These are phyloP conservation scores for Pantelozetes paolii DNA, from an alignment of 2,888 invertebrate genomes.

Conservation along the genomic window DNA sequence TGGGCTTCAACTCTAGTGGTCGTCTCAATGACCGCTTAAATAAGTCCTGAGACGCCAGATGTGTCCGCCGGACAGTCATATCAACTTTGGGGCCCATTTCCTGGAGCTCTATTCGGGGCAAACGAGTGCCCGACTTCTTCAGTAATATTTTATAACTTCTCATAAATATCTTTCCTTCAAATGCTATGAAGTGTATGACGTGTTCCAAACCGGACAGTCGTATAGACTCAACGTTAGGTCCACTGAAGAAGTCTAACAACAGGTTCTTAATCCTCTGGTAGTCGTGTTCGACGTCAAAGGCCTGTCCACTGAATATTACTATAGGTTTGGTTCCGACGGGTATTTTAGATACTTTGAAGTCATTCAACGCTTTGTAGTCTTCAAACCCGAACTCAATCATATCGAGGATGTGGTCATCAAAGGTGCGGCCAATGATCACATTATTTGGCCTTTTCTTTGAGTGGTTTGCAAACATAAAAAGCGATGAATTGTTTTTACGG, in stretches of 20 bases:
- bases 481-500: slow-evolving; percentile 75
- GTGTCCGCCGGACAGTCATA: slow-evolving; percentile 75
- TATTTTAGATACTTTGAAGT: slow-evolving; percentile 69
- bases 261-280: slow-evolving; percentile 78
- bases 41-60: slow-evolving; percentile 82
- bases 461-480: slow-evolving; percentile 86
- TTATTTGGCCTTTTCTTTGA: slow-evolving; percentile 94
- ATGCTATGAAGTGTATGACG: slow-evolving; percentile 80
- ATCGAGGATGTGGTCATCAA: slow-evolving; percentile 82
- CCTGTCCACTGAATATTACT: slow-evolving; percentile 82
- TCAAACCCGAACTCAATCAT: slow-evolving; percentile 94
- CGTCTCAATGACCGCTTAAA: slow-evolving; percentile 61
- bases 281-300: slow-evolving; percentile 74
- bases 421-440: slow-evolving; percentile 77
- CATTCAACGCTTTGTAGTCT: slow-evolving; percentile 69
- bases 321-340: slow-evolving; percentile 81
- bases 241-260: slow-evolving; percentile 82
- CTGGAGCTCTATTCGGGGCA: slow-evolving; percentile 83
- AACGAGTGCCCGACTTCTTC: slow-evolving; percentile 84
- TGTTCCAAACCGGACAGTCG: slow-evolving; percentile 90
- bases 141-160: slow-evolving; percentile 63
- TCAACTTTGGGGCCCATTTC: slow-evolving; percentile 92
- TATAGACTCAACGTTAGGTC: slow-evolving; percentile 72
- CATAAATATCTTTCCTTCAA: slow-evolving; percentile 55
- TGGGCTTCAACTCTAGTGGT: slow-evolving; percentile 60